A percentile compares a stretch with the other conserved stretches of the same genome.
These are phyloP conservation scores for Caenorhabditis panamensis DNA, from an alignment of 2,888 invertebrate genomes.

Conservation along the genomic window DNA sequence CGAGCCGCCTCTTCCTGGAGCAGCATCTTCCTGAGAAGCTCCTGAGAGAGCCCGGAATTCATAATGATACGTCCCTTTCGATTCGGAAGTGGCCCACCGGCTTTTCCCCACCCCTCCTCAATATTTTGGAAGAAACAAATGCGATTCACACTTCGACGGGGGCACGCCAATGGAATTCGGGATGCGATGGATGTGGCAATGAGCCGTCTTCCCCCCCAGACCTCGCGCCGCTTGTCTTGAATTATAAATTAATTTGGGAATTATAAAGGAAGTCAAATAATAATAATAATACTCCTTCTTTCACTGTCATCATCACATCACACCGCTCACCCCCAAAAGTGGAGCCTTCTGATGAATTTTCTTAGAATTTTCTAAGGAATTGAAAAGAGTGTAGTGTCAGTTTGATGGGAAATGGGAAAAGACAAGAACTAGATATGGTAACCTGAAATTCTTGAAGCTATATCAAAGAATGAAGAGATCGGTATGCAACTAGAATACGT, in stretches of 20 bases:
- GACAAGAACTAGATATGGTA: too few species aligned
- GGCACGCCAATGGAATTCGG: slow-evolving; percentile 49
- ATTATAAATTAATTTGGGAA: slow-evolving; percentile 56
- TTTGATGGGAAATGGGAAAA: too few species aligned
- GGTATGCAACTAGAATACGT: too few species aligned
- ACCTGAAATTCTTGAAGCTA: too few species aligned
- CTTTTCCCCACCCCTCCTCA: slow-evolving; percentile 30
- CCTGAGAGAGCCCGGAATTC: slow-evolving; percentile 50
- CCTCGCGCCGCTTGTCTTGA: slow-evolving; percentile 54
- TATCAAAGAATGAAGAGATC: background rate
- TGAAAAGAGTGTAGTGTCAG: too few species aligned
- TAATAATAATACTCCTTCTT: slow-evolving; percentile 29
- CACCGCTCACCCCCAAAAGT: background rate
- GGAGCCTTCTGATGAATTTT: background rate
- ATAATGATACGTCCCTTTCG: slow-evolving; percentile 44
- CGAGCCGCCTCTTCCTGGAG: slow-evolving; percentile 1
- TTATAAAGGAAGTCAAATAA: slow-evolving; percentile 54
- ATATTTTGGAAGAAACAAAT: slow-evolving; percentile 58
- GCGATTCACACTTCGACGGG: slow-evolving; percentile 49
- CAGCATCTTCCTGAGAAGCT: slow-evolving; percentile 27
- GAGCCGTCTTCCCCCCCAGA: slow-evolving; percentile 12
- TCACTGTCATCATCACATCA: background rate
- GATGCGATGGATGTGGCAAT: slow-evolving; percentile 19
- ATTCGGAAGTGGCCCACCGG: slow-evolving; percentile 14
- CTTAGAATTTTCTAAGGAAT: too few species aligned